These are phyloP conservation scores for Limnephilus auricula DNA, from an alignment of 2,888 invertebrate genomes.

Conservation along the genomic window DNA sequence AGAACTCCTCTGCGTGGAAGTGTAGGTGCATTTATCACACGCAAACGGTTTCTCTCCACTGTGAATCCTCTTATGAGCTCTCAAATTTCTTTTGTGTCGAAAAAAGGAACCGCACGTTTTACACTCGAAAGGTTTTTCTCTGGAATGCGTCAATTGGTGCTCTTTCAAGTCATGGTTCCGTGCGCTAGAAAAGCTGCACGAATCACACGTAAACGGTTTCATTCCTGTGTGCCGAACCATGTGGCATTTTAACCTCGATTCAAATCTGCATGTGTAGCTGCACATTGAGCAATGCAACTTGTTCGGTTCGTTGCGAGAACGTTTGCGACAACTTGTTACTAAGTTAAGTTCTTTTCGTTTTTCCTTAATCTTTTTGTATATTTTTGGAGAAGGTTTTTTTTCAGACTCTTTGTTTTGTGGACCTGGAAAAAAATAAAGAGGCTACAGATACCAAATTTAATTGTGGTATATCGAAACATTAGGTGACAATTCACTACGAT, in stretches of 20 bases:
- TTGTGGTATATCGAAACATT: no score
- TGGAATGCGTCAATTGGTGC: background rate
- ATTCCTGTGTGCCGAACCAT: background rate
- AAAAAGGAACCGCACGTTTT: background rate
- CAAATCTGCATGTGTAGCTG: background rate
- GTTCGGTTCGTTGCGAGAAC: background rate
- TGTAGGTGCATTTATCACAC: background rate
- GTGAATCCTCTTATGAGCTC: background rate
- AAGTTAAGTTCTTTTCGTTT: background rate
- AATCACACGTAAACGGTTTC: background rate
- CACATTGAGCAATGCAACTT: background rate
- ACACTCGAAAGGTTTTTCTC: background rate
- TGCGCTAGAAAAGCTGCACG: background rate
- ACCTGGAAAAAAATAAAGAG: no score
- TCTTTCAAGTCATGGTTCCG: background rate
- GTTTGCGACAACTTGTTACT: background rate
- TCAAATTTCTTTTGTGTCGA: background rate
- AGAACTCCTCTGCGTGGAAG: background rate
- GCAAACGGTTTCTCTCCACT: background rate
- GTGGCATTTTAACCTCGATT: background rate
- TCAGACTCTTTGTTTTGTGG: no score
- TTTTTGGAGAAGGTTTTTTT: no score
- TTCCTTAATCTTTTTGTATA: no score
- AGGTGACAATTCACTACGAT: no score
- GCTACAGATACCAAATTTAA: no score